Evolutionary conservation across 2,888 invertebrate genomes (phyloP), one percentile per base, ranked within the genome.

Genomic region (Drosophila anomalata): DNA sequence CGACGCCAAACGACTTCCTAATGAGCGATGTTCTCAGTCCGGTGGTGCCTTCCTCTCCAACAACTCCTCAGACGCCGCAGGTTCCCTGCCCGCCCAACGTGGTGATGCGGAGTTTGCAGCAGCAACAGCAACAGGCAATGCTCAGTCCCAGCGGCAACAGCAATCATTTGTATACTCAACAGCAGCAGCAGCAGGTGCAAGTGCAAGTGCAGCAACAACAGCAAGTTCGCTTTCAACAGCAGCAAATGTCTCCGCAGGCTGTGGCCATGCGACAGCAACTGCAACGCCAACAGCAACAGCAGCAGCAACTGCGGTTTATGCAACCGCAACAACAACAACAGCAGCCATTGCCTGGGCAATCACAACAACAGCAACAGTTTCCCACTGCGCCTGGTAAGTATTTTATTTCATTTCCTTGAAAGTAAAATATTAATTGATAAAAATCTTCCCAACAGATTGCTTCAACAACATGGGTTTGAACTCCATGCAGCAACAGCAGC

Each of bases 11-110:
- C 36, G 90, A 89, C 42, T 86, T 86, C 22, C 78, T 81, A 8
- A 73, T 88, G 75, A 75, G 68, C 55, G 87, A 71, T 66, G 75
- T 83, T 31, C 61, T 77, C 42, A 83, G 73, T 72, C 76, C 83
- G 12, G 73, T 79, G 65, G 78, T 90, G 82, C 88, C 91, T 80
- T 90, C 90, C 62, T 90, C 90, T 26, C 86, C 90, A 6, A 70
- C 69, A 51, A 56, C 69, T 29, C 69, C 69, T n/a, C 69, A 70
- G 44, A 29, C 53, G 14, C 9, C 52, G 39, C 44, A 44, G 44
- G 51, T 22, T 3, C 31, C 63, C 8, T 65, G 63, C n/a, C 65
- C 63, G 24, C 62, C 80, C 22, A 54, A 78, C 24, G 71, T 77
- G 59, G 74, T 75, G 59, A 69, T 90, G 75, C 84, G 90, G 17